A percentile compares a stretch with the other conserved stretches of the same genome.
These are phyloP conservation scores for Troilus luridus DNA, from an alignment of 2,888 invertebrate species.

Conservation along the genomic window DNA sequence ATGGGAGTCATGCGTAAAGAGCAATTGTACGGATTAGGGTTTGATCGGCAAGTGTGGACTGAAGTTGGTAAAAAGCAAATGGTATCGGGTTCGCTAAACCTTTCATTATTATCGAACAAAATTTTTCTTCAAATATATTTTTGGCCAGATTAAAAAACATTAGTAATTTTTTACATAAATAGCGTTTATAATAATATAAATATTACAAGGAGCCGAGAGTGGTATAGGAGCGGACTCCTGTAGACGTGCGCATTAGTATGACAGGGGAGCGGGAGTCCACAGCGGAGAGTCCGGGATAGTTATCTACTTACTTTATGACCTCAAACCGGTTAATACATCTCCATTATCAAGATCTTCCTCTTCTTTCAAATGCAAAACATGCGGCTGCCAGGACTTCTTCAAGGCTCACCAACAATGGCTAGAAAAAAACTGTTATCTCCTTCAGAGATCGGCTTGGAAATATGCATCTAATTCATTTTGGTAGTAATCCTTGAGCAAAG, in stretches of 20 bases:
- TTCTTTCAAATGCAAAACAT: slow-evolving; percentile 55
- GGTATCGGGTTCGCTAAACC: too few species aligned
- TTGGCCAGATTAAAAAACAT: too few species aligned
- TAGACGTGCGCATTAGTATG: not conserved
- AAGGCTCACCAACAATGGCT: slow-evolving; percentile 32
- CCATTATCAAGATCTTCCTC: slow-evolving; percentile 53
- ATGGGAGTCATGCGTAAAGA: too few species aligned
- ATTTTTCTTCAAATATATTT: too few species aligned
- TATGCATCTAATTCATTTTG: slow-evolving; percentile 25
- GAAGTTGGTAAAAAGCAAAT: too few species aligned
- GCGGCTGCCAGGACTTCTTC: slow-evolving; percentile 13
- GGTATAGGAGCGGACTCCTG: too few species aligned
- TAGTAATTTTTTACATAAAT: too few species aligned
- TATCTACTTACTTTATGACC: slow-evolving; percentile 46
- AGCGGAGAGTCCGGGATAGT: slow-evolving; percentile 5
- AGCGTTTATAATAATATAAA: too few species aligned
- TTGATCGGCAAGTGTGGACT: too few species aligned
- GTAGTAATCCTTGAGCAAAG: not conserved
- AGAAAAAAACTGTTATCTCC: slow-evolving; percentile 29
- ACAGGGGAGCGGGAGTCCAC: not conserved
- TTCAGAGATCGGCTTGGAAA: not conserved
- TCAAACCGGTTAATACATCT: slow-evolving; percentile 50
- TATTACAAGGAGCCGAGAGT: too few species aligned
- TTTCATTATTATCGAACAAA: too few species aligned
- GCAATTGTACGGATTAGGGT: too few species aligned